Evolutionary conservation across 2,888 invertebrate species (phyloP).

Genomic region (Drosophila prostipennis): DNA sequence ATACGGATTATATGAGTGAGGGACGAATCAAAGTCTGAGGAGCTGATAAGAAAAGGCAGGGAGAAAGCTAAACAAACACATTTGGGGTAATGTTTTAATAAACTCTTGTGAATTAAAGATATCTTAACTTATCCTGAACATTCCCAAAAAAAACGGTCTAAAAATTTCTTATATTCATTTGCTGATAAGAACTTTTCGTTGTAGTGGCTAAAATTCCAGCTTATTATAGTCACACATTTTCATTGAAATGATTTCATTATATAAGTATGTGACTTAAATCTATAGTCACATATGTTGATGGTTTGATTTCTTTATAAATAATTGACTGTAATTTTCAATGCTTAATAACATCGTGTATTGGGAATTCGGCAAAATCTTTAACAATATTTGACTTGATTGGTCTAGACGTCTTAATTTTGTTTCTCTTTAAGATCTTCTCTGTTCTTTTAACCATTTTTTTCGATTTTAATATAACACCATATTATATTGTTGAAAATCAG

Average conservation of each 20-base stretch:
- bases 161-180: not conserved
- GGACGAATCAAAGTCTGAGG: conserved; percentile 5
- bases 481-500: too few relatives aligned
- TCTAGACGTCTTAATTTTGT: too few relatives aligned
- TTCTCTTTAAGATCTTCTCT: too few relatives aligned
- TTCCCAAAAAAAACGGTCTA: not conserved
- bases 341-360: too few relatives aligned
- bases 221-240: conserved; percentile 8
- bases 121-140: conserved; percentile 15
- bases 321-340: not conserved
- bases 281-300: not conserved
- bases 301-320: not conserved
- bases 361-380: too few relatives aligned
- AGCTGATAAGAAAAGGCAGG: not conserved
- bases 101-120: too few relatives aligned
- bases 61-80: conserved; percentile 6
- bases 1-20: conserved; percentile 31
- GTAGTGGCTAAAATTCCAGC: not conserved
- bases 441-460: too few relatives aligned
- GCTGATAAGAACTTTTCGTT: conserved; percentile 6
- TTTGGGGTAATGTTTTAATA: not conserved
- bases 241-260: not conserved
- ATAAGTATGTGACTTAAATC: not conserved
- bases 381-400: too few relatives aligned
- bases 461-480: too few relatives aligned